Evolutionary conservation across 2,888 invertebrate species (phyloP), one percentile per base, ranked within the genome.

Genomic region (Apamea epomidion): DNA sequence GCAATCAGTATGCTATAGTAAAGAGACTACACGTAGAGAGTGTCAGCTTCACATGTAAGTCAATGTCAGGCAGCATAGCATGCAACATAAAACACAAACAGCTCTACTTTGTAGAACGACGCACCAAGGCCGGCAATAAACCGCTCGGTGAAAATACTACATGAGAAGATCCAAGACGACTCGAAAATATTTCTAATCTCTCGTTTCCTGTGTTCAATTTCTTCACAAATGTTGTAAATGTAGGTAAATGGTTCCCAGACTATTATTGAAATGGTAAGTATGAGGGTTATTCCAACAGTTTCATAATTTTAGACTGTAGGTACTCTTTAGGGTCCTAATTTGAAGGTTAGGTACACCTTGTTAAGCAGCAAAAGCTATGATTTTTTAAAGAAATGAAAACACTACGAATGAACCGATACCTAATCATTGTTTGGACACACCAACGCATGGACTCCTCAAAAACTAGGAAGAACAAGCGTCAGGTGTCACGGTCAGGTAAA

Each of bases 61-160:
- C 90, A 89, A 90, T 89, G 89, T 89, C 89, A 89, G 84, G 69
- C 76, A 80, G 74, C 79, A 82, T 81, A 90, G 84, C 75, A 80
- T 70, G 81, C 80, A 82, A 88, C 85, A 90, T 90, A 88, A 90
- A 89, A 90, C 81, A 88, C 88, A 83, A 84, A 87, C 88, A 85
- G 76, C 79, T 82, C 76, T 77, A 85, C 84, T 78, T 82, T 77
- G 81, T 75, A 78, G 76, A 87, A 74, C 82, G 90, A 83, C 87
- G 73, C 77, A 76, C 74, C 89, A 90, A 90, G 89, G 90, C 71
- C 88, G 80, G 71, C 69, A 83, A 80, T 86, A 85, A 87, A 88
- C 76, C 25, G 69, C 73, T 83, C 75, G 80, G 81, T 87, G 84
- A 87, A 89, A 88, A 89, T 85, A 88, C 78, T 78, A 81, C 77